These are phyloP conservation scores for Leucozona laternaria DNA, from an alignment of 2,888 invertebrate species.

Conservation along the genomic window DNA sequence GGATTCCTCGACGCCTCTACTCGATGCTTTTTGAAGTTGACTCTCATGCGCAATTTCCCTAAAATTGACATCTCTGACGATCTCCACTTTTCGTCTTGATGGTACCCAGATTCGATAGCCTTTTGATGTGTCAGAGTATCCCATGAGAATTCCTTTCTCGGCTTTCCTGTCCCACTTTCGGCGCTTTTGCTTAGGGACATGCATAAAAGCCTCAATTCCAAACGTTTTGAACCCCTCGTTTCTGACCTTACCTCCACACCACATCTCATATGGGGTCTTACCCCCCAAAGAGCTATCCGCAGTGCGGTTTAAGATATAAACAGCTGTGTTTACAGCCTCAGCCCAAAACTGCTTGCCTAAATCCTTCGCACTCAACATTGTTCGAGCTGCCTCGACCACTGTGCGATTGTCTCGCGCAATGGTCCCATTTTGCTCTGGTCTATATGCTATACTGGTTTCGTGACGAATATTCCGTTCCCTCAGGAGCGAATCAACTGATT, in stretches of 20 bases:
- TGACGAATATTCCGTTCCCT: slow-evolving; percentile 41
- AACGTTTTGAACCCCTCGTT: background rate
- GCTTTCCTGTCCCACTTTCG: slow-evolving; percentile 79
- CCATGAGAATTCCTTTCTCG: slow-evolving; percentile 47
- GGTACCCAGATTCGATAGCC: too few relatives aligned
- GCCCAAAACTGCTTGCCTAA: slow-evolving; percentile 79
- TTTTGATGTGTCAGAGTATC: too few relatives aligned
- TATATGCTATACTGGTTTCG: slow-evolving; percentile 61
- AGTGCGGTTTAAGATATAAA: slow-evolving; percentile 76
- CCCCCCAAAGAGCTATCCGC: slow-evolving; percentile 13
- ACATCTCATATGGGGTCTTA: slow-evolving; percentile 80
- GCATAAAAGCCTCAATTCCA: slow-evolving; percentile 60
- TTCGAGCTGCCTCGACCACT: slow-evolving; percentile 65
- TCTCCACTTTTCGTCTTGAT: too few relatives aligned
- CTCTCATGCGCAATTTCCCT: too few relatives aligned
- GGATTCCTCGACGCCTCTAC: background rate
- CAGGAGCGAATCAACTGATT: slow-evolving; percentile 36
- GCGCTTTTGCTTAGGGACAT: slow-evolving; percentile 79
- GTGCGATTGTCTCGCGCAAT: slow-evolving; percentile 69
- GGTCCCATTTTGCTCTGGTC: slow-evolving; percentile 63
- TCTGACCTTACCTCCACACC: slow-evolving; percentile 75
- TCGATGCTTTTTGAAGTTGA: background rate
- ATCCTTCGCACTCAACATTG: slow-evolving; percentile 64
- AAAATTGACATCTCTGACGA: too few relatives aligned
- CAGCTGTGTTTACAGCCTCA: slow-evolving; percentile 79